Evolutionary conservation across 2,888 invertebrate genomes (phyloP).

Genomic region (Cancer borealis): DNA sequence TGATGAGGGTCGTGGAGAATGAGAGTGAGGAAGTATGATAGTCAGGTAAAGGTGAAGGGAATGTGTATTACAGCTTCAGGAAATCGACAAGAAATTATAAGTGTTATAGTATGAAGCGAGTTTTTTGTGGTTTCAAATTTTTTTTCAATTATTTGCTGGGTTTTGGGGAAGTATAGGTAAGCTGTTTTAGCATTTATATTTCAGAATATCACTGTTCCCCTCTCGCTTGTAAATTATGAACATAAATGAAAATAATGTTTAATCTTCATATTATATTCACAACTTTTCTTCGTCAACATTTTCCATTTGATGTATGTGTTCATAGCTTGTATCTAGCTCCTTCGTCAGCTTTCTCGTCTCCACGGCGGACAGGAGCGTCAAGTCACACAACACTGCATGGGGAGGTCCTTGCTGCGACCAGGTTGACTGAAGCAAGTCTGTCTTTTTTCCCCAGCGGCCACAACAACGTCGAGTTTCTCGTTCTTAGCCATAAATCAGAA

Average conservation of each 20-base stretch:
- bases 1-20: neutral
- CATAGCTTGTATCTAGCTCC: slow-evolving; percentile 1
- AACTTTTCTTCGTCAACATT: neutral
- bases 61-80: neutral
- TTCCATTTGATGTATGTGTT: neutral
- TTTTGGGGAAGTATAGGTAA: neutral
- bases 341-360: neutral
- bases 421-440: slow-evolving; percentile 5
- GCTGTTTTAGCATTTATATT: neutral
- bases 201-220: neutral
- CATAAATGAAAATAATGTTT: neutral
- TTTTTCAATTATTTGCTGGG: neutral
- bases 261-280: neutral
- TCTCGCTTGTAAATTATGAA: neutral
- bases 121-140: neutral
- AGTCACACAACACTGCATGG: neutral
- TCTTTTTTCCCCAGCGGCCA: neutral
- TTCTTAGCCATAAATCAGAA: slow-evolving; percentile 28
- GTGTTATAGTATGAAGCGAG: neutral
- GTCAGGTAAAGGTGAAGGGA: neutral
- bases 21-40: neutral
- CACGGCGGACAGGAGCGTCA: neutral
- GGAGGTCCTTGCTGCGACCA: slow-evolving; percentile 5
- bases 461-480: slow-evolving; percentile 14
- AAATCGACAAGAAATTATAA: neutral